Evolutionary conservation across 1,140 invertebrate genomes (phyloP), one percentile per base, ranked within the genome.

Genomic region (Neodiprion virginianus): DNA sequence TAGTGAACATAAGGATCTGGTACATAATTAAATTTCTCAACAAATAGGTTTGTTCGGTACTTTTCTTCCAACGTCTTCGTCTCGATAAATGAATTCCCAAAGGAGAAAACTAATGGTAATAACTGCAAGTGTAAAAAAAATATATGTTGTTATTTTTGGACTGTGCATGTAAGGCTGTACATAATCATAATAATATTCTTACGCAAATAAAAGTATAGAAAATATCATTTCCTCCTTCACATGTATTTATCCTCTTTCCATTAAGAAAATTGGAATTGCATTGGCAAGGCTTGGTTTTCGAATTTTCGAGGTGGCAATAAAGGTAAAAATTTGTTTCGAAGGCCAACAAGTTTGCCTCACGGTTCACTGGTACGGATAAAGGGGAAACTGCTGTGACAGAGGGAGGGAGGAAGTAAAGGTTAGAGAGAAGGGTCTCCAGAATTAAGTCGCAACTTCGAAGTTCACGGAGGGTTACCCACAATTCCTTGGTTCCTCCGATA

Each of bases 401-500:
- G 53, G 8, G n/a, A 61, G 11, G 11, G 53, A 14, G 53, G 11
- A 17, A 61, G 53, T 61, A 61, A 61, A 17, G 53, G 53, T 14
- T 17, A 61, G 53, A 17, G 53, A 61, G n/a, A 61, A 61, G 53
- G 53, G 7, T 61, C 53, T 61, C n/a, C 53, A 17, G n/a, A 61
- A 61, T 61, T 61, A 61, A 61, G 53, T 61, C 53, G 53, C 53
- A 61, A 61, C 53, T 61, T 61, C 53, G 11, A 61, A 61, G 53
- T 61, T 61, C 53, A 61, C 11, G 11, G 53, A 61, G 53, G 53
- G 53, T 61, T 61, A 61, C 53, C 53, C 53, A 61, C 53, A 61
- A 61, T 61, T 61, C 53, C 53, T 61, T 61, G 53, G 53, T 61
- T 61, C 53, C 53, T 61, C 53, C 53, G 53, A 61, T 61, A 61